Conservation (phyloP, 2,888 invertebrate genomes). For the Troides helena region DNA sequence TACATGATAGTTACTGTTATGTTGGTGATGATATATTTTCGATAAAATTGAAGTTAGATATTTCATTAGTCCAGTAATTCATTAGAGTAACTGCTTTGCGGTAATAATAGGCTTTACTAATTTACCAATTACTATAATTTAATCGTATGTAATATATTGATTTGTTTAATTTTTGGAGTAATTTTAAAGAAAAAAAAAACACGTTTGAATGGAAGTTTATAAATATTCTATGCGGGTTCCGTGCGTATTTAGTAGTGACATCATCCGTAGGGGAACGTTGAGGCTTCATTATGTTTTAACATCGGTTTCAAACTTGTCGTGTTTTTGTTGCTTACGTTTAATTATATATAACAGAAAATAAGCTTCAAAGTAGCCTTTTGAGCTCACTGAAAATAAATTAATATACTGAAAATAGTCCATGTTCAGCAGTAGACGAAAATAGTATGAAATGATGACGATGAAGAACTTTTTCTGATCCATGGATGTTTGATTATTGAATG, state of each 20-base stretch:
- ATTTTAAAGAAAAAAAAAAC: background rate
- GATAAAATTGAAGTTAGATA: too few species aligned
- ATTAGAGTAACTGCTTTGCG: too few species aligned
- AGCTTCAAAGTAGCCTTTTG: background rate
- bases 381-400: too few species aligned
- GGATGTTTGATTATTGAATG: background rate
- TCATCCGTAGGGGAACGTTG: slow-evolving; percentile 27
- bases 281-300: slow-evolving; percentile 15
- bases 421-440: too few species aligned
- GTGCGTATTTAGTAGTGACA: slow-evolving; percentile 31
- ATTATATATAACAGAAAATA: background rate
- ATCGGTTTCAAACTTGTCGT: background rate
- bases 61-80: too few species aligned
- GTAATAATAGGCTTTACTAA: background rate
- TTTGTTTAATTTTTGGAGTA: background rate
- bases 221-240: slow-evolving; percentile 31
- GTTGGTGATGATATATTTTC: too few species aligned
- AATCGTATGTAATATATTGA: background rate
- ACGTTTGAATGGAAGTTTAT: slow-evolving; percentile 18
- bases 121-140: background rate
- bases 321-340: slow-evolving; percentile 3
- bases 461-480: too few species aligned
- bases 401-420: too few species aligned
- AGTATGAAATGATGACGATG: too few species aligned
- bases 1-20: too few species aligned